Conservation (phyloP, 1,140 invertebrate species). For the Steinernema khuongi region DNA sequence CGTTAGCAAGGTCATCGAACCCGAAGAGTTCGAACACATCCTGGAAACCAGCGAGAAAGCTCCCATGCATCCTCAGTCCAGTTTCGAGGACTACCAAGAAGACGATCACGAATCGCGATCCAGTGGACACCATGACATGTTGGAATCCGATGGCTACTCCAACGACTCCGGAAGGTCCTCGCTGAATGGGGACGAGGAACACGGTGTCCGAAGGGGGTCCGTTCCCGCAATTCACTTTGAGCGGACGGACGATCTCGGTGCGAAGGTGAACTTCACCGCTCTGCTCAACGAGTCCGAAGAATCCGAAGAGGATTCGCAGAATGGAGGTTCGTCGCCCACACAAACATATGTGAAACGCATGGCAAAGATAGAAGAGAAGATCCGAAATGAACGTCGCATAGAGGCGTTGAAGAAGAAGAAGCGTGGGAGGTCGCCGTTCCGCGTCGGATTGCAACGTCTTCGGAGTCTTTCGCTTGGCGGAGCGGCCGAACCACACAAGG, state of each 20-base stretch:
- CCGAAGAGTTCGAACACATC: neutral
- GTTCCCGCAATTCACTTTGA: neutral
- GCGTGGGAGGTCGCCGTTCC: neutral
- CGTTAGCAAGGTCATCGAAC: neutral
- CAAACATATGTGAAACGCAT: neutral
- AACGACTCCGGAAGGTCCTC: neutral
- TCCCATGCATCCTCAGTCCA: neutral
- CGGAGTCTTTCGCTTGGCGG: neutral
- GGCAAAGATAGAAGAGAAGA: neutral
- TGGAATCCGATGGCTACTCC: neutral
- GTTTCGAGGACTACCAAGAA: neutral
- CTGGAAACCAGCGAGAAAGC: neutral
- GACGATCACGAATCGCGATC: neutral
- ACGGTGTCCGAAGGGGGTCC: neutral
- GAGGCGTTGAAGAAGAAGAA: conserved; percentile 11
- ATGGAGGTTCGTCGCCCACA: neutral
- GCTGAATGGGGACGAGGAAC: neutral
- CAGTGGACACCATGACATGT: no score
- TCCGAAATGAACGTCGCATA: neutral
- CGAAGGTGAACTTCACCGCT: neutral
- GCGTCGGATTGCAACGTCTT: conserved; percentile 1
- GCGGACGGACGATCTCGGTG: neutral
- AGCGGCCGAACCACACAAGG: neutral
- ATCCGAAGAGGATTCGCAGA: conserved; percentile 11
- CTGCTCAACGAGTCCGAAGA: neutral